Percentiles rank a stretch among this genome's conserved stretches.
Conservation (phyloP, 1,140 invertebrate genomes). For the Eupristina koningsbergeri region DNA sequence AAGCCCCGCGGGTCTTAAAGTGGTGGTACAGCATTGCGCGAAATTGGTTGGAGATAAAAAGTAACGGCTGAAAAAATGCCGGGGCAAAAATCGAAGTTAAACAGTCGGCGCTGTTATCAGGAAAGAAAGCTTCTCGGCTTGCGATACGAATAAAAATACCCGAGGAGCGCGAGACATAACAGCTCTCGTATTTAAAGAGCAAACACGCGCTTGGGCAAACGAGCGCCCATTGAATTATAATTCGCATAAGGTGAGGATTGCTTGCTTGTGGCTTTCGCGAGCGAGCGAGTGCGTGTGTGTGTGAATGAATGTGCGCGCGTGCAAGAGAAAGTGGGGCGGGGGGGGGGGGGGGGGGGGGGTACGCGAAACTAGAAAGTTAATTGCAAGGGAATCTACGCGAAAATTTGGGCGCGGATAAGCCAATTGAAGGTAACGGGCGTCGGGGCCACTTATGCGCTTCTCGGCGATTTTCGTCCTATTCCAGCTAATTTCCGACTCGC, state of each 20-base stretch:
- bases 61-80: too few species aligned
- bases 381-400: too few species aligned
- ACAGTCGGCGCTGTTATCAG: background rate
- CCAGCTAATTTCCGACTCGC: slow-evolving; percentile 19
- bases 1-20: background rate
- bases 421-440: slow-evolving; percentile 15
- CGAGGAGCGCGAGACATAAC: background rate
- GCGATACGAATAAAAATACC: slow-evolving; percentile 7
- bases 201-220: slow-evolving; percentile 3
- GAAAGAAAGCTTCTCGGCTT: background rate
- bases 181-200: slow-evolving; percentile 19
- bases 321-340: background rate
- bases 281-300: too few species aligned
- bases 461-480: slow-evolving; percentile 45
- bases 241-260: slow-evolving; percentile 33
- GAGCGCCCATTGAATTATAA: slow-evolving; percentile 36
- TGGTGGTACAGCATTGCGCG: background rate
- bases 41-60: background rate
- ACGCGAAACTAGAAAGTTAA: background rate
- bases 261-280: background rate
- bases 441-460: slow-evolving; percentile 16
- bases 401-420: slow-evolving; percentile 28
- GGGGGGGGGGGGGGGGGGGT: background rate
- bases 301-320: background rate
- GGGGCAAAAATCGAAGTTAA: slow-evolving; percentile 1